phyloP scores from a whole-genome alignment of 2,888 invertebrate species.

The Chalcosyrphus nemorum region DNA sequence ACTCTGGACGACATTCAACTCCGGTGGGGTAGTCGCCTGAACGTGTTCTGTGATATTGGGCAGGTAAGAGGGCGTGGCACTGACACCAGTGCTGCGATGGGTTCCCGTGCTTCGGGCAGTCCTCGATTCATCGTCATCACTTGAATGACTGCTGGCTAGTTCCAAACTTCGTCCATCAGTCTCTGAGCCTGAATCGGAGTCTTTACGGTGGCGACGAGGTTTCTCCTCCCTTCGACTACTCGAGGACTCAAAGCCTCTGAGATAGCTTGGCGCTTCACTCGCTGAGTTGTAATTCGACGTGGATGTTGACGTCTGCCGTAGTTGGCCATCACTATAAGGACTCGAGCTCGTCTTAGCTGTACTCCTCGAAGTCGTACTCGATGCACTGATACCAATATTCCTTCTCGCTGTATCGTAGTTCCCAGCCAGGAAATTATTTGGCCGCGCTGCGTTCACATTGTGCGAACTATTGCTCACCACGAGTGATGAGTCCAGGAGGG shows the following conservation, averaged over 20 bases:
- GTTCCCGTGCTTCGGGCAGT: slow-evolving; percentile 81
- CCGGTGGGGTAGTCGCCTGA: slow-evolving; percentile 85
- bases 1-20: slow-evolving; percentile 86
- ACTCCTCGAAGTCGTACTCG: slow-evolving; percentile 96
- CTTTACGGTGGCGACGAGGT: slow-evolving; percentile 83
- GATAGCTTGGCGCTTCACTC: slow-evolving; percentile 89
- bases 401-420: slow-evolving; percentile 85
- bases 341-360: slow-evolving; percentile 97
- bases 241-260: slow-evolving; percentile 83
- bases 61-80: slow-evolving; percentile 83
- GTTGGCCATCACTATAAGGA: slow-evolving; percentile 93
- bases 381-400: slow-evolving; percentile 96
- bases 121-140: slow-evolving; percentile 91
- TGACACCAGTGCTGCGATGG: slow-evolving; percentile 82
- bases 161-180: slow-evolving; percentile 91
- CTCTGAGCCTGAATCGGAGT: slow-evolving; percentile 92
- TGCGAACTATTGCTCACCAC: slow-evolving; percentile 90
- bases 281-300: slow-evolving; percentile 94
- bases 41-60: slow-evolving; percentile 85
- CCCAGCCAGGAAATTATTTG: slow-evolving; percentile 79
- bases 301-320: slow-evolving; percentile 92
- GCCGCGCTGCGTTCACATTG: slow-evolving; percentile 85
- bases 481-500: slow-evolving; percentile 89
- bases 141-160: slow-evolving; percentile 96
- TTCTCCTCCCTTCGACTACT: slow-evolving; percentile 78